Evolutionary conservation across 2,797 vertebrate genomes (phyloP), one percentile per base, ranked within the genome.

Genomic region (Paratrypauchen microcephalus): DNA sequence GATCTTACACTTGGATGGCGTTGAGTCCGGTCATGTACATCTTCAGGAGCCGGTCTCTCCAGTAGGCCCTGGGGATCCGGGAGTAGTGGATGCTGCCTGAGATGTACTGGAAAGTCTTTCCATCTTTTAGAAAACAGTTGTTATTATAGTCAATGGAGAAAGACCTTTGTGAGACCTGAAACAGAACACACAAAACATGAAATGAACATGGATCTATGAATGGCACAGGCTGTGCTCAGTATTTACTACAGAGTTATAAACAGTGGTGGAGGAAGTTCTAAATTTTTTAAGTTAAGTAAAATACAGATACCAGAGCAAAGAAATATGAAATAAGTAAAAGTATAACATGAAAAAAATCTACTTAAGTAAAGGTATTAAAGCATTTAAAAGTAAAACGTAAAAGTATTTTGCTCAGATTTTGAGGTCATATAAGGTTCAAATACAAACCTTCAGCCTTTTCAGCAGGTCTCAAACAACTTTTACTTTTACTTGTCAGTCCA

Each of bases 21-120:
- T 94, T 97, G 68, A 99, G 95, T 65, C 98, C 97, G 0, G 94
- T 90, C 96, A 98, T 94, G 88, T 94, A 94, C 96, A 98, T 97
- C 93, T 98, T 98, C 16, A 90, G 64, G 13, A 99, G 95, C 28
- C 97, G 92, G 88, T 99, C 96, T 62, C 92, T 94, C 98, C 98
- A 99, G 90, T 96, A 95, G 21, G 89, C 87, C 16, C 77, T 90
- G 0, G 96, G 97, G 72, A 99, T 89, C 0, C 98, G 94, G 81
- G 94, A 95, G 16, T 99, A 99, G 87, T 99, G 98, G 72, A 99
- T 91, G 55, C 98, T 99, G 65, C 97, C 98, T 0, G 97, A 97
- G 74, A 99, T 84, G 76, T 95, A 99, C 83, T 94, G 96, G 85
- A 99, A 99, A 2, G 94, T 91, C 24, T 26, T 83, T 0, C 94